These are phyloP conservation scores for Shinisaurus crocodilurus DNA, from an alignment of 2,113 vertebrate species.

Conservation along the genomic window DNA sequence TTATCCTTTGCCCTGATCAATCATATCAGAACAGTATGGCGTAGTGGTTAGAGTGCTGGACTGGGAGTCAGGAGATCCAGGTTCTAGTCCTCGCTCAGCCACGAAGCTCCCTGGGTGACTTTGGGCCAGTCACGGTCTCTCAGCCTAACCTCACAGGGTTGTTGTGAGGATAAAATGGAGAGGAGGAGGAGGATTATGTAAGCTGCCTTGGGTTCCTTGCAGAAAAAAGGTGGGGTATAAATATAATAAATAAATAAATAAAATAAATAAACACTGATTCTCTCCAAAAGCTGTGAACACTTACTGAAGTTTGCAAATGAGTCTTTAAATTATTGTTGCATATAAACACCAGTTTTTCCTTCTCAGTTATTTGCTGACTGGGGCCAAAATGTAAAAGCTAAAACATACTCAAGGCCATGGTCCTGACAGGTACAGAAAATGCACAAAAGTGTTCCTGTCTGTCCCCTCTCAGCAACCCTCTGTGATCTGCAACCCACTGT, in stretches of 20 bases:
- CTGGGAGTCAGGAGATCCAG: no score
- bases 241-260: no score
- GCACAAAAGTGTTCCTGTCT: background rate
- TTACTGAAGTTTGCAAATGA: background rate
- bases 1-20: background rate
- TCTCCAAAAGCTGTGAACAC: background rate
- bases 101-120: no score
- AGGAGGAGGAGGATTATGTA: no score
- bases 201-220: no score
- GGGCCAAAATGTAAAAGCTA: background rate
- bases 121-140: no score
- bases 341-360: background rate
- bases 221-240: no score
- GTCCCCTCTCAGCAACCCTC: background rate
- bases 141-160: no score
- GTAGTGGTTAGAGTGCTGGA: no score
- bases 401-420: background rate
- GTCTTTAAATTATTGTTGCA: background rate
- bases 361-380: background rate
- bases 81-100: no score
- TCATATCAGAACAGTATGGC: background rate
- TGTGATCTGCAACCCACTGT: conserved; percentile 1
- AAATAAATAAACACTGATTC: no score
- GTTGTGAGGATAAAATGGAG: no score
- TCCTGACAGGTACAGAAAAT: background rate